These are phyloP conservation scores for Macropis europaea DNA, from an alignment of 2,888 invertebrate genomes.

Conservation along the genomic window DNA sequence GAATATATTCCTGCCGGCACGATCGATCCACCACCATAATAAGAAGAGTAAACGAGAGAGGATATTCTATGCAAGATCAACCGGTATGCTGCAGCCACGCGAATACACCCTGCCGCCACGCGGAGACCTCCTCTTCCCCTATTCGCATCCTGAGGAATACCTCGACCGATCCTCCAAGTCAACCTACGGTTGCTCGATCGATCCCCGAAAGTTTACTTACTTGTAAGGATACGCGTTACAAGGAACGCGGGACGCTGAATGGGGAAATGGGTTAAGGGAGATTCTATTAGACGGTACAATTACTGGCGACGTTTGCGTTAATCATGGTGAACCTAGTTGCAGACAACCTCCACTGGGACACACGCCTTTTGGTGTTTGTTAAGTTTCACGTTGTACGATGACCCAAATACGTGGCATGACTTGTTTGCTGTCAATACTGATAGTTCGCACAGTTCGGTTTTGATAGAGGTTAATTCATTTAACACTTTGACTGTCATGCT, in stretches of 20 bases:
- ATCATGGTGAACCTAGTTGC: slow-evolving; percentile 3
- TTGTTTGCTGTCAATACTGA: no score
- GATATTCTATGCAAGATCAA: slow-evolving; percentile 66
- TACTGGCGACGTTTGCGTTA: slow-evolving; percentile 38
- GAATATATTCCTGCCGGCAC: slow-evolving; percentile 57
- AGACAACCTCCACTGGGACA: neutral
- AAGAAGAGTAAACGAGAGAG: slow-evolving; percentile 68
- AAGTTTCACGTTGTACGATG: no score
- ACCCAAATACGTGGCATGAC: no score
- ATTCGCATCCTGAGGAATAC: slow-evolving; percentile 30
- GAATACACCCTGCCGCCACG: slow-evolving; percentile 41
- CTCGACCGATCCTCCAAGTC: slow-evolving; percentile 38
- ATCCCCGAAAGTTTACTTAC: slow-evolving; percentile 41
- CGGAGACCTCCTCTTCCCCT: neutral
- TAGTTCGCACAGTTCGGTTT: no score
- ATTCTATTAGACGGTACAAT: slow-evolving; percentile 29
- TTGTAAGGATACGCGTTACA: slow-evolving; percentile 34
- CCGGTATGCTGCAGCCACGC: slow-evolving; percentile 47
- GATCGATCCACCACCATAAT: slow-evolving; percentile 67
- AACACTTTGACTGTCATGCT: no score
- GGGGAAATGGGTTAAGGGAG: slow-evolving; percentile 34
- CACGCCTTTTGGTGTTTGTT: neutral
- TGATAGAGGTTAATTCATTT: no score
- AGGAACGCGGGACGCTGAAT: slow-evolving; percentile 5
- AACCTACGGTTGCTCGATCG: slow-evolving; percentile 38